Base-by-base conservation (phyloP, 2,797 vertebrate species). In the Microhierax caerulescens region DNA sequence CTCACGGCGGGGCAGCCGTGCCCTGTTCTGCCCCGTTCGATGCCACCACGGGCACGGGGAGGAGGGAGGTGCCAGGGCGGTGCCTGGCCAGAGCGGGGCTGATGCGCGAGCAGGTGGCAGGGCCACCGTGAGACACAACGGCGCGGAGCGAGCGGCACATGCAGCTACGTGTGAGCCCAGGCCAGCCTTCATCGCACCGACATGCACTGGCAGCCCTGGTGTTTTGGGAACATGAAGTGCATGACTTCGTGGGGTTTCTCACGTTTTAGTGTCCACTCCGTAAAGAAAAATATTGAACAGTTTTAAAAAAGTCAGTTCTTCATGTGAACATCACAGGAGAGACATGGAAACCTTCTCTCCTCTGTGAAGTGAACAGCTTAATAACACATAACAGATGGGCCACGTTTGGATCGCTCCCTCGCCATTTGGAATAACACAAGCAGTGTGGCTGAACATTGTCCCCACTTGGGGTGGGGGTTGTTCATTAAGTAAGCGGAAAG, bases 301-400 rank as follows among this genome's bases (percentile, higher is more conserved):
- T 78, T 86, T 69, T 39, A 11, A 39, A 67, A 53, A 60, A 6
- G 34, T 63, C 64, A 48, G 45, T 19, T 83, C 65, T 53, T 77
- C 28, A 3, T 73, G 73, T 59, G 91, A 92, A 30, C 82, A 63
- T 19, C 67, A 45, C 8, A 14, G 41, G 41, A 90, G 81, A 43
- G 70, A 70, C 3, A 30, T 0, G 5, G 73, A 94, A 84, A 75
- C 1, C 13, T 94, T 91, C 84, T 37, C 83, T 84, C n/a, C 93
- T 85, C 88, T 69, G 36, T 61, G 79, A 97, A 95, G 91, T 94
- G 95, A 97, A 93, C 97, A 97, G 93, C 93, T 95, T 57, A 88
- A 39, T 25, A 84, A 70, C 72, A 76, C 7, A 9, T 5, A 93
- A 13, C 95, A 96, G 96, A 96, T 96, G 96, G 96, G 7, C 43